These are phyloP conservation scores for Macheiramphus alcinus DNA, from an alignment of 2,113 vertebrate genomes.

Conservation along the genomic window DNA sequence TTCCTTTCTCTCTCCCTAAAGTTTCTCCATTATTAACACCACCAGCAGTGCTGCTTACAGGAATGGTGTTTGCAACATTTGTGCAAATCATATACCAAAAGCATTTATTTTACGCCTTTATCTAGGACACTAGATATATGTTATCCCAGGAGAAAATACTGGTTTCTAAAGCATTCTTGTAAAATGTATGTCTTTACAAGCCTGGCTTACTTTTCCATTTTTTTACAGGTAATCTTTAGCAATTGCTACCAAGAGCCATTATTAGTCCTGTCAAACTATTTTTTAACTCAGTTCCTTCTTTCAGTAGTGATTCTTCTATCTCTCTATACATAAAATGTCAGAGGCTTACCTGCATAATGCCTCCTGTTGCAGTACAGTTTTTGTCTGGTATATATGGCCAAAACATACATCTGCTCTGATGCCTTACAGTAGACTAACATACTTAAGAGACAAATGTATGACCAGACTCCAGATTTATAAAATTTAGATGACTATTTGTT, in stretches of 20 bases:
- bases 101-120: background rate
- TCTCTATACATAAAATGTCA: background rate
- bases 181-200: background rate
- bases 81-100: background rate
- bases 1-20: background rate
- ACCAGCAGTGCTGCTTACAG: background rate
- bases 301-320: background rate
- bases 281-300: background rate
- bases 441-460: background rate
- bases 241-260: background rate
- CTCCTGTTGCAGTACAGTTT: background rate
- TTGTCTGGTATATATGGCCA: background rate
- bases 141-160: background rate
- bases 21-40: background rate
- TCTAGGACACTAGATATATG: background rate
- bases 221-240: background rate
- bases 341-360: background rate
- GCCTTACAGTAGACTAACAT: background rate
- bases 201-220: background rate
- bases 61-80: background rate
- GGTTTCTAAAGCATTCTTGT: background rate
- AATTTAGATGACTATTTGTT: background rate
- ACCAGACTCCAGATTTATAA: background rate
- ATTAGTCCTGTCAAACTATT: background rate
- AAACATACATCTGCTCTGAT: background rate